phyloP scores from a whole-genome alignment of 1,140 invertebrate genomes.

The Sitodiplosis mosellana region DNA sequence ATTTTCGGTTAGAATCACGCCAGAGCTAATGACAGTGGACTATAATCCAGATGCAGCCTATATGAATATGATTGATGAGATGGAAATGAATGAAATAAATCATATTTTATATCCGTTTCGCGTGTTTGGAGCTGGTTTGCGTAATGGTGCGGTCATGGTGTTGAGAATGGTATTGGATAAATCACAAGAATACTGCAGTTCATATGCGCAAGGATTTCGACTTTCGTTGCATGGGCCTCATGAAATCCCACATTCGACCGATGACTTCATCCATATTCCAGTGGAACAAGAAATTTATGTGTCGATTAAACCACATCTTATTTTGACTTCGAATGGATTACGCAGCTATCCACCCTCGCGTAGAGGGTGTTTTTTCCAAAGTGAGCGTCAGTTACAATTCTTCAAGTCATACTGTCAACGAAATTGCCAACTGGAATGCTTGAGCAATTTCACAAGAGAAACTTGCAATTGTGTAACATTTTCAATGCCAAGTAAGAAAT shows the following conservation, averaged over 20 bases:
- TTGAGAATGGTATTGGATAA: slow-evolving; percentile 35
- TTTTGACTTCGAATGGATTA: slow-evolving; percentile 34
- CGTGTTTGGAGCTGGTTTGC: slow-evolving; percentile 35
- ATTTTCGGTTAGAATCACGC: too few species aligned
- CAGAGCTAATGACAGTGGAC: too few species aligned
- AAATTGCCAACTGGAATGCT: slow-evolving; percentile 58
- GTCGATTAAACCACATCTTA: slow-evolving; percentile 40
- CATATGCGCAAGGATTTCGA: slow-evolving; percentile 48
- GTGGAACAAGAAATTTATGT: slow-evolving; percentile 27
- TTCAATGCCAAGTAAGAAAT: slow-evolving; percentile 29
- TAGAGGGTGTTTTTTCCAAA: slow-evolving; percentile 41
- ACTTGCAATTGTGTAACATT: slow-evolving; percentile 29
- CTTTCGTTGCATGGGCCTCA: slow-evolving; percentile 35
- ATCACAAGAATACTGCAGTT: slow-evolving; percentile 42
- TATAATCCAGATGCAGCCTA: neutral
- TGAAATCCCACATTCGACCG: slow-evolving; percentile 27
- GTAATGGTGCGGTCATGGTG: slow-evolving; percentile 36
- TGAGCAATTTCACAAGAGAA: slow-evolving; percentile 47
- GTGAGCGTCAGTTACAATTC: slow-evolving; percentile 38
- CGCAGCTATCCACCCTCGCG: slow-evolving; percentile 26
- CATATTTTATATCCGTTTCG: slow-evolving; percentile 28
- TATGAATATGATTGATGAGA: slow-evolving; percentile 42
- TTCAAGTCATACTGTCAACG: slow-evolving; percentile 54
- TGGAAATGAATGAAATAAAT: slow-evolving; percentile 26
- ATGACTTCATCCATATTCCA: slow-evolving; percentile 37